Conservation (phyloP, 2,797 vertebrate species). For the Cynodonichthys magdalenae region DNA sequence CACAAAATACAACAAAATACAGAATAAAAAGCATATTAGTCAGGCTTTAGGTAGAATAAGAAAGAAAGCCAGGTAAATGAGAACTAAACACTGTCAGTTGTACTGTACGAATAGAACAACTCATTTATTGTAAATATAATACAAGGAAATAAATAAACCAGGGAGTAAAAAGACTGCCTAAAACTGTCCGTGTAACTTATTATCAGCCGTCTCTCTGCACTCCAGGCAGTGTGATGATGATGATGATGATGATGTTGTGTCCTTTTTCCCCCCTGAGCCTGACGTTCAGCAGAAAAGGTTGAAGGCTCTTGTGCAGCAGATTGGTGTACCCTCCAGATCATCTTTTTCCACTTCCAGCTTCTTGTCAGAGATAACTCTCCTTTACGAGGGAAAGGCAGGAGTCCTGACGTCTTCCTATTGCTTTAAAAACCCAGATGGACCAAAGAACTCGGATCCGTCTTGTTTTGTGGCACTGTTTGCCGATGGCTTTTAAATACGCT, state of each 20-base stretch:
- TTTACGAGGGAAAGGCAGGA: slow-evolving; percentile 20
- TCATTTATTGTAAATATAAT: slow-evolving; percentile 80
- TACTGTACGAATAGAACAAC: slow-evolving; percentile 81
- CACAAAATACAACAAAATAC: slow-evolving; percentile 79
- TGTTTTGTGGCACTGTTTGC: slow-evolving; percentile 59
- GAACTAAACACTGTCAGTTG: slow-evolving; percentile 78
- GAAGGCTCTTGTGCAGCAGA: slow-evolving; percentile 43
- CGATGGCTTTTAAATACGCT: slow-evolving; percentile 68
- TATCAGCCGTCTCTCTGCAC: slow-evolving; percentile 45
- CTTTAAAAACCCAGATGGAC: slow-evolving; percentile 67
- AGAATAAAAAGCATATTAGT: slow-evolving; percentile 74
- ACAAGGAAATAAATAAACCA: slow-evolving; percentile 84
- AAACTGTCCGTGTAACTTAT: slow-evolving; percentile 48
- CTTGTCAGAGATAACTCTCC: slow-evolving; percentile 28
- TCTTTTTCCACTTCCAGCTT: slow-evolving; percentile 12
- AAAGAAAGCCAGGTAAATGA: slow-evolving; percentile 79
- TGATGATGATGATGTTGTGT: slow-evolving; percentile 29
- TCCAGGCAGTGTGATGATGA: slow-evolving; percentile 40
- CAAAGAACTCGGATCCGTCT: slow-evolving; percentile 63
- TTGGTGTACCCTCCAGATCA: slow-evolving; percentile 16
- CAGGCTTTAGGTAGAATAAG: slow-evolving; percentile 70
- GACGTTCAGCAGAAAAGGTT: slow-evolving; percentile 28
- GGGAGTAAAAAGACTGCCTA: slow-evolving; percentile 26
- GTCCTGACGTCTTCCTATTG: slow-evolving; percentile 73
- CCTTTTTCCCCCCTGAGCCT: slow-evolving; percentile 37